Conservation (phyloP, 2,888 invertebrate genomes). For the Sepiola atlantica region DNA sequence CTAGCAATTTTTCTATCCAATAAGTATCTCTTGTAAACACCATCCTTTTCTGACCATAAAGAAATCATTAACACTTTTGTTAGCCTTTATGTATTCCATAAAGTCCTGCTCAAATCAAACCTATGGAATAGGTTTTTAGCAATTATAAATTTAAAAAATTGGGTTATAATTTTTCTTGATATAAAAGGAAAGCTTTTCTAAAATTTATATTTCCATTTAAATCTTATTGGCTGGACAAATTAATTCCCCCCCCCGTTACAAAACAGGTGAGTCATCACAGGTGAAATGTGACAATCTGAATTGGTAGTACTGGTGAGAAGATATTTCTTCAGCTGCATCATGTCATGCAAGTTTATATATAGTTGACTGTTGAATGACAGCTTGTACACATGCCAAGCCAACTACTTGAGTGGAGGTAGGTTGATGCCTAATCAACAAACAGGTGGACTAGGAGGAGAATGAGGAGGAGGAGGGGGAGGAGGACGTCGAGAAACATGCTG, state of each 20-base stretch:
- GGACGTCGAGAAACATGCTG: too few relatives aligned
- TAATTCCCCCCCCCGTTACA: neutral
- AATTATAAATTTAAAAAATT: neutral
- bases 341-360: slow-evolving; percentile 32
- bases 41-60: neutral
- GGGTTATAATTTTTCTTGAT: neutral
- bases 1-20: neutral
- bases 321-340: slow-evolving; percentile 32
- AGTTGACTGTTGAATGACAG: slow-evolving; percentile 32
- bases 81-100: neutral
- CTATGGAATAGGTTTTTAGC: neutral
- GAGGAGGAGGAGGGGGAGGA: neutral
- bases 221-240: neutral
- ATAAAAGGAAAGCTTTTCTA: neutral
- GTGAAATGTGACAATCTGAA: slow-evolving; percentile 19
- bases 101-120: neutral
- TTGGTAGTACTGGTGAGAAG: neutral
- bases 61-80: neutral
- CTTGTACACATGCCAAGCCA: neutral
- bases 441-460: neutral
- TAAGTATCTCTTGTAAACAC: neutral
- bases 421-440: slow-evolving; percentile 20
- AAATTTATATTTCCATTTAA: neutral
- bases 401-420: neutral
- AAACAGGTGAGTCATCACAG: slow-evolving; percentile 21